Base-by-base conservation (phyloP, 2,888 invertebrate species). In the Pandemis heparana region DNA sequence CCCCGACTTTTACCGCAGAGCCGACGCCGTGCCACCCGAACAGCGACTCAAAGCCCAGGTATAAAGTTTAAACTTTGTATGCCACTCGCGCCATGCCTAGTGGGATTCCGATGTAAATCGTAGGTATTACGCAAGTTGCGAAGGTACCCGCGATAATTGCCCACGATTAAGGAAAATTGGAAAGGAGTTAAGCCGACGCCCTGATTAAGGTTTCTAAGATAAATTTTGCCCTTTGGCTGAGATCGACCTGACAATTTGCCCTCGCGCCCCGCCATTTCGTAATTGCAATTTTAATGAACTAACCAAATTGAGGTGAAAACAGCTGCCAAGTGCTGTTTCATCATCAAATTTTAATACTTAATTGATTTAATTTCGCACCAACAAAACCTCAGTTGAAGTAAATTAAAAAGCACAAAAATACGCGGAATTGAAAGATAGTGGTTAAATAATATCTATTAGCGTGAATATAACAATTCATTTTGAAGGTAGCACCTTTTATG, bases 121-220 rank as follows among this genome's bases (percentile, higher is more conserved):
- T 68, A 64, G 69, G 64, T 64, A 73, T 64, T 73, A 64, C 67
- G 72, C 41, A 73, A 69, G 69, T 73, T 69, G 38, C 41, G 67
- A 43, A 69, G 69, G 60, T 64, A 64, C 69, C 69, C 60, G 61
- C 70, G 70, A 69, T 74, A 69, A 69, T 74, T 65, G 51, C 74
- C 74, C 43, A 65, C 74, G 74, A 74, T 74, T 74, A 74, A 70
- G 74, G 74, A 32, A 70, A 74, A 74, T 74, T 74, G 74, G 74
- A 74, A 74, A 74, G 74, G 74, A 74, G 74, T 74, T 70, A 74
- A 70, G 65, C 65, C 65, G 64, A 59, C 69, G 60, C 51, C 53
- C 74, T 65, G 74, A 74, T 74, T 74, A 74, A 74, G 69, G 74
- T 41, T 69, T 65, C 43, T 51, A 56, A 74, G 65, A 74, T 74